These are phyloP conservation scores for Temnothorax nylanderi DNA, from an alignment of 1,140 invertebrate genomes.

Conservation along the genomic window DNA sequence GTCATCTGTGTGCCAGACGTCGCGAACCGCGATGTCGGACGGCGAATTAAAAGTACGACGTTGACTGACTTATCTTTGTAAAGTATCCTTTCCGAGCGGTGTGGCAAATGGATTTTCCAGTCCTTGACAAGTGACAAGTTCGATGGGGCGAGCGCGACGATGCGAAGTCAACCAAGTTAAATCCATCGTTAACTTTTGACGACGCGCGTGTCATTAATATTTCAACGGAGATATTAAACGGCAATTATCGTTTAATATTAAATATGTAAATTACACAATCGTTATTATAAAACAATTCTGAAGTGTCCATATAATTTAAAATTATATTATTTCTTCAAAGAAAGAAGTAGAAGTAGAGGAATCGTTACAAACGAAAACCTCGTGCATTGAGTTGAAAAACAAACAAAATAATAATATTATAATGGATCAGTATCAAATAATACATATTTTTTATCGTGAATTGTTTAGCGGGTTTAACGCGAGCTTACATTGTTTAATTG, in stretches of 20 bases:
- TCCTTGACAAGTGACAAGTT: slow-evolving; percentile 37
- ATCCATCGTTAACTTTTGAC: slow-evolving; percentile 22
- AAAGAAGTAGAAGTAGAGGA: not conserved
- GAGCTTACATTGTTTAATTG: slow-evolving; percentile 28
- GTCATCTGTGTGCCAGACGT: slow-evolving; percentile 52
- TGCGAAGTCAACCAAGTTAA: slow-evolving; percentile 9
- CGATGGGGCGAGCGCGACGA: not conserved
- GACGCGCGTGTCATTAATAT: not conserved
- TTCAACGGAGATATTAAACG: slow-evolving; percentile 18
- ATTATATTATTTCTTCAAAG: not conserved
- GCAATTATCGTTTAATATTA: not conserved
- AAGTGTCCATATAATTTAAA: not conserved
- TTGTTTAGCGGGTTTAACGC: not conserved
- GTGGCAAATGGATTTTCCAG: slow-evolving; percentile 46
- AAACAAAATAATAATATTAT: not conserved
- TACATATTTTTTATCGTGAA: not conserved
- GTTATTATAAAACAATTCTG: not conserved
- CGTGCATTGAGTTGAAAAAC: not conserved
- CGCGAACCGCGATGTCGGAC: not conserved
- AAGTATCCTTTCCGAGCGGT: not conserved
- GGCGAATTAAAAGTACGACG: slow-evolving; percentile 37
- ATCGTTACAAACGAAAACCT: not conserved
- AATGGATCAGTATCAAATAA: not conserved
- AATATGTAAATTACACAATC: not conserved
- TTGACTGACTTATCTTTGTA: slow-evolving; percentile 42